Percentiles rank a stretch among this genome's conserved stretches.
phyloP scores from a whole-genome alignment of 2,797 vertebrate genomes.

The Arnoldichthys spilopterus region DNA sequence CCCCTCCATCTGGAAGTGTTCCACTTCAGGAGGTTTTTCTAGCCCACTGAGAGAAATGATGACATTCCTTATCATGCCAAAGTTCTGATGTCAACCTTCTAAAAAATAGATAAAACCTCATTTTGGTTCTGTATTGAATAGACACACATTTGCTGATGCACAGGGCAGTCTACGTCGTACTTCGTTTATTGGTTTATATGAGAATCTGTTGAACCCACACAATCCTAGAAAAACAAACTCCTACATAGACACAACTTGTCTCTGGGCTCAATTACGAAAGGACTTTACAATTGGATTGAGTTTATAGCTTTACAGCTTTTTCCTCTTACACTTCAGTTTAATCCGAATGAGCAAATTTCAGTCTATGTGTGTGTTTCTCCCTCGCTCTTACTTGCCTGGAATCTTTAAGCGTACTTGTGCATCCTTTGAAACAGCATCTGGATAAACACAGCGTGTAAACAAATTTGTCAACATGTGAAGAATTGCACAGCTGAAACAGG shows the following conservation, averaged over 20 bases:
- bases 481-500: conserved; percentile 46
- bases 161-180: not conserved
- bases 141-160: not conserved
- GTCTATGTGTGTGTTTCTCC: not conserved
- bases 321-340: conserved; percentile 27
- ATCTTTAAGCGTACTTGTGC: conserved; percentile 40
- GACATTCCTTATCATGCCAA: conserved; percentile 19
- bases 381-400: conserved; percentile 25
- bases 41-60: conserved; percentile 21
- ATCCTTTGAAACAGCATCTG: conserved; percentile 51
- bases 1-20: not conserved
- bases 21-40: not conserved
- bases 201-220: conserved; percentile 3
- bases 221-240: conserved; percentile 24
- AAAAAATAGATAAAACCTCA: conserved; percentile 11
- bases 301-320: conserved; percentile 40
- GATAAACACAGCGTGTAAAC: conserved; percentile 53
- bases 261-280: conserved; percentile 13
- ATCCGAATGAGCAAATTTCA: conserved; percentile 27
- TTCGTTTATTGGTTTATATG: conserved; percentile 18
- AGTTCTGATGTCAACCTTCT: conserved; percentile 20
- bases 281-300: conserved; percentile 47
- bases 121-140: conserved; percentile 7
- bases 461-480: conserved; percentile 53
- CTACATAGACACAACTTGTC: conserved; percentile 20